phyloP scores from a whole-genome alignment of 2,888 invertebrate species.

The Dysmachus trigonus region DNA sequence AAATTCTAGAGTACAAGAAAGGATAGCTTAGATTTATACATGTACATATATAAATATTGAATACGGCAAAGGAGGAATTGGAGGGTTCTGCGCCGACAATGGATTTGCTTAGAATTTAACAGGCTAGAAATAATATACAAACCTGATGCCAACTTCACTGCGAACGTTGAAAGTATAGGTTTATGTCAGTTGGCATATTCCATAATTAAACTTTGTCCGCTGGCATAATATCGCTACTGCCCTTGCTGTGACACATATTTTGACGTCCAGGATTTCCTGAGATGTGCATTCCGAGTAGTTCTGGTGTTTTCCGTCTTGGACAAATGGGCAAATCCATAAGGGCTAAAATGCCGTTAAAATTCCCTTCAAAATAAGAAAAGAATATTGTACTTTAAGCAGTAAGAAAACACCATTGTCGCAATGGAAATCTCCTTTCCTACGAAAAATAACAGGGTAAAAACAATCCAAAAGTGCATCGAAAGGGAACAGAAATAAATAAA shows the following conservation, averaged over 20 bases:
- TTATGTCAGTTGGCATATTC: neutral
- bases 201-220: neutral
- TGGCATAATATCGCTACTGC: neutral
- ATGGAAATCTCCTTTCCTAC: neutral
- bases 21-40: too few species aligned
- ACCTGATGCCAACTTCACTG: neutral
- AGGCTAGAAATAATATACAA: neutral
- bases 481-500: slow-evolving; percentile 31
- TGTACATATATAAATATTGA: neutral
- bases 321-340: neutral
- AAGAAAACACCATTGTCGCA: neutral
- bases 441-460: neutral
- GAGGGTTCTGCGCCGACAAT: neutral
- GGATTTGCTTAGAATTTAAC: neutral
- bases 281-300: neutral
- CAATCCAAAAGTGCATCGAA: slow-evolving; percentile 3
- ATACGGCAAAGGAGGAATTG: neutral
- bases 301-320: neutral
- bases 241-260: slow-evolving; percentile 11
- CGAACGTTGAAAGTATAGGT: neutral
- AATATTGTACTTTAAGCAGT: neutral
- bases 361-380: neutral
- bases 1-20: neutral
- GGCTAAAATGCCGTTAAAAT: neutral
- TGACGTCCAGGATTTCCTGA: neutral